phyloP scores from a whole-genome alignment of 2,888 invertebrate genomes.

The Mellilla xanthometata region DNA sequence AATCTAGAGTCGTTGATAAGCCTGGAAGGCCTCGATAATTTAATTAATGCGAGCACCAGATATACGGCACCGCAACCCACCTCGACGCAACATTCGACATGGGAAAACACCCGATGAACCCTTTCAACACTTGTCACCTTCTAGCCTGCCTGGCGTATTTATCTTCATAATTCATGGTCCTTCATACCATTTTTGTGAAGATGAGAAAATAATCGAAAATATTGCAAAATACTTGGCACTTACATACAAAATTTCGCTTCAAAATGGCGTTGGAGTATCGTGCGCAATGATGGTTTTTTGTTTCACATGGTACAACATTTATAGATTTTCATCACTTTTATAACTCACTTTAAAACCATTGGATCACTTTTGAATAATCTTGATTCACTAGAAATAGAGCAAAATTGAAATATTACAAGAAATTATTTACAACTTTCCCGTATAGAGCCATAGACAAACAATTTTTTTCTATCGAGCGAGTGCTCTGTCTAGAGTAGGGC shows the following conservation, averaged over 20 bases:
- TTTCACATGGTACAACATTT: slow-evolving; percentile 71
- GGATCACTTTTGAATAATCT: slow-evolving; percentile 56
- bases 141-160: slow-evolving; percentile 44
- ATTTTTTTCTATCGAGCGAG: slow-evolving; percentile 14
- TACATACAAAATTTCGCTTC: slow-evolving; percentile 84
- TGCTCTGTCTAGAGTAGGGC: not conserved
- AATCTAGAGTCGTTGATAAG: slow-evolving; percentile 10
- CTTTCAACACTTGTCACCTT: slow-evolving; percentile 39
- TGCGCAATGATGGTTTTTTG: slow-evolving; percentile 83
- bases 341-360: slow-evolving; percentile 56
- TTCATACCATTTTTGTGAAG: slow-evolving; percentile 47
- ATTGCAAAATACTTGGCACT: slow-evolving; percentile 83
- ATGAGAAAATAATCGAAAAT: slow-evolving; percentile 65
- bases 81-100: slow-evolving; percentile 60
- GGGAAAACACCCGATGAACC: slow-evolving; percentile 14
- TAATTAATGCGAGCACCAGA: slow-evolving; percentile 69
- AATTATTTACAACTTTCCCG: slow-evolving; percentile 81
- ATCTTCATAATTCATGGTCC: slow-evolving; percentile 47
- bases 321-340: slow-evolving; percentile 63
- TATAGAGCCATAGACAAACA: slow-evolving; percentile 51
- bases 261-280: slow-evolving; percentile 83
- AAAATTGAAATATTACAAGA: slow-evolving; percentile 57
- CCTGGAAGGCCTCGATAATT: slow-evolving; percentile 46
- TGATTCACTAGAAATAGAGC: slow-evolving; percentile 42
- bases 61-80: slow-evolving; percentile 67